phyloP scores from a whole-genome alignment of 2,113 vertebrate genomes.

The Mus spicilegus region DNA sequence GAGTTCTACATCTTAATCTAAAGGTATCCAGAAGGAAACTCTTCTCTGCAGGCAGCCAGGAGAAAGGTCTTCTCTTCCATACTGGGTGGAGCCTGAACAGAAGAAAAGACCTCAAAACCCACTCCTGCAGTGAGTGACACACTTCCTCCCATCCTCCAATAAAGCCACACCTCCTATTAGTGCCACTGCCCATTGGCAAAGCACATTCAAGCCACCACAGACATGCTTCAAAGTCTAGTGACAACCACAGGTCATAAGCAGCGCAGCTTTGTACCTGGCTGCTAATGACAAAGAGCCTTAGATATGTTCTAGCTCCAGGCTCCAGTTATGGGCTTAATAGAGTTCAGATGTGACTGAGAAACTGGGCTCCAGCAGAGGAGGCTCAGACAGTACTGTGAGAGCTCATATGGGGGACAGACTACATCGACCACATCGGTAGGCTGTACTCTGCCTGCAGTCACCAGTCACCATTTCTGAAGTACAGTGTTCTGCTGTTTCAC shows the following conservation, averaged over 20 bases:
- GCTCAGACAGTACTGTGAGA: accelerated
- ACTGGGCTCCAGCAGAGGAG: accelerated
- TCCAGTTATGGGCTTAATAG: not conserved
- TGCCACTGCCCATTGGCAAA: no score
- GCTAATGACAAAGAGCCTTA: not conserved
- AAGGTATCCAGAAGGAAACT: no score
- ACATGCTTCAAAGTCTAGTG: not conserved
- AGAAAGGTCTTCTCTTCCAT: no score
- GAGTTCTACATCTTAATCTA: no score
- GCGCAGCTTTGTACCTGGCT: not conserved
- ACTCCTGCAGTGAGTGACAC: no score
- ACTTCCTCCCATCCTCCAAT: no score
- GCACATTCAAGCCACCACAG: no score
- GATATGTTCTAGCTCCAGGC: not conserved
- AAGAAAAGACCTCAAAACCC: no score
- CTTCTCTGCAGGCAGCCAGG: no score
- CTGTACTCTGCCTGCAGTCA: not conserved
- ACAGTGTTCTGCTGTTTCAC: not conserved
- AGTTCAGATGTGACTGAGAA: not conserved
- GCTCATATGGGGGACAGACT: accelerated
- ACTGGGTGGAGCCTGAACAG: no score
- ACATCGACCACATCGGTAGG: not conserved
- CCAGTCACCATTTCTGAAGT: not conserved
- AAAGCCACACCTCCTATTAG: no score
- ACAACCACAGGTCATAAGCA: not conserved